These are phyloP conservation scores for Furcifer pardalis DNA, from an alignment of 2,797 vertebrate genomes.

Conservation along the genomic window DNA sequence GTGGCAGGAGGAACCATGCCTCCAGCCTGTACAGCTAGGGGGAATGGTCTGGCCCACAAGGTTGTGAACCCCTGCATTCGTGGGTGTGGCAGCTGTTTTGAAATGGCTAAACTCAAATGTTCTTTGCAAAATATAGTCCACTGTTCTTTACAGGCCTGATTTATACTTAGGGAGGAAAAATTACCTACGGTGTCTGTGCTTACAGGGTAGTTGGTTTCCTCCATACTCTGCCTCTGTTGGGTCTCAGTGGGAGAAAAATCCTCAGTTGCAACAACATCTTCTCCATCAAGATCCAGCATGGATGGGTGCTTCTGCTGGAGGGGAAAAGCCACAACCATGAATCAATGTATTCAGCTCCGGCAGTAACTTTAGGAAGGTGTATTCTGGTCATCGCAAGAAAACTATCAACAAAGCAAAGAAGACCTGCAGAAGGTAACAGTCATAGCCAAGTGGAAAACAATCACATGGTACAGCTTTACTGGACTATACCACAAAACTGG, in stretches of 20 bases:
- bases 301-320: constrained; percentile 42
- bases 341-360: background rate
- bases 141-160: background rate
- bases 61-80: too few relatives aligned
- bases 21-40: too few relatives aligned
- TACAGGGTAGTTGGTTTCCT: constrained; percentile 10
- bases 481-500: background rate
- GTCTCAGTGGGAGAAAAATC: constrained; percentile 82
- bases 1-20: too few relatives aligned
- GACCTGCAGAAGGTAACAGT: background rate
- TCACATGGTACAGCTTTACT: background rate
- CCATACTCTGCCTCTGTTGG: constrained; percentile 77
- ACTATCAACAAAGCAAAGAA: background rate
- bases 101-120: background rate
- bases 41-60: too few relatives aligned
- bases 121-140: background rate
- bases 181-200: constrained; percentile 32
- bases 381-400: background rate
- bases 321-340: constrained; percentile 17
- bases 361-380: background rate
- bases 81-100: background rate
- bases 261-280: constrained; percentile 76
- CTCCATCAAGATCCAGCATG: constrained; percentile 75
- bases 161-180: background rate
- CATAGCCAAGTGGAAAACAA: background rate